phyloP scores from a whole-genome alignment of 2,113 vertebrate genomes.

The Notothenia rossii region DNA sequence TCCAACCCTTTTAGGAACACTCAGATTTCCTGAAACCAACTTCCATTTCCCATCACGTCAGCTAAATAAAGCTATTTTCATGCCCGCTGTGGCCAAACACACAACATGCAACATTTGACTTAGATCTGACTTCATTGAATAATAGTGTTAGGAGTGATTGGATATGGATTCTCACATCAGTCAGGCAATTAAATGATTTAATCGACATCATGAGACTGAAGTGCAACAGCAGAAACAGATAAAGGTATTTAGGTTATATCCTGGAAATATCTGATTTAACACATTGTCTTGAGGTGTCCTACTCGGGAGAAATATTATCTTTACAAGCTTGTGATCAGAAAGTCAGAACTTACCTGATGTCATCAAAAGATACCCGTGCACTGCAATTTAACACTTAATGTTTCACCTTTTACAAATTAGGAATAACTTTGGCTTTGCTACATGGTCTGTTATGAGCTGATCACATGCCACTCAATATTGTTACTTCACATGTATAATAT shows the following conservation, averaged over 20 bases:
- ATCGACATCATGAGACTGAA: slow-evolving; percentile 21
- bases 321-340: no score
- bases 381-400: not conserved
- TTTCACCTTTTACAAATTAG: not conserved
- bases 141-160: slow-evolving; percentile 22
- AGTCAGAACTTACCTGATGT: not conserved
- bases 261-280: slow-evolving; percentile 1
- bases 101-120: slow-evolving; percentile 5
- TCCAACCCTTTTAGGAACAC: slow-evolving; percentile 32
- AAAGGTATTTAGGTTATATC: slow-evolving; percentile 9
- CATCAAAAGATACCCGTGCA: not conserved
- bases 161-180: slow-evolving; percentile 55
- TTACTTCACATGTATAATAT: not conserved
- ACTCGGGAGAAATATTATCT: no score
- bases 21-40: slow-evolving; percentile 21
- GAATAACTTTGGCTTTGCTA: not conserved
- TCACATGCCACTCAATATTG: not conserved
- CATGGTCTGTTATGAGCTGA: not conserved
- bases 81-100: not conserved
- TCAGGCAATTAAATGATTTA: slow-evolving; percentile 50
- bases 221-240: slow-evolving; percentile 14
- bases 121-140: slow-evolving; percentile 35
- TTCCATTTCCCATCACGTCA: slow-evolving; percentile 32
- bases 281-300: not conserved
- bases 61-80: slow-evolving; percentile 32